Evolutionary conservation across 2,797 vertebrate species (phyloP).

Genomic region (Sebastes melanostomus): DNA sequence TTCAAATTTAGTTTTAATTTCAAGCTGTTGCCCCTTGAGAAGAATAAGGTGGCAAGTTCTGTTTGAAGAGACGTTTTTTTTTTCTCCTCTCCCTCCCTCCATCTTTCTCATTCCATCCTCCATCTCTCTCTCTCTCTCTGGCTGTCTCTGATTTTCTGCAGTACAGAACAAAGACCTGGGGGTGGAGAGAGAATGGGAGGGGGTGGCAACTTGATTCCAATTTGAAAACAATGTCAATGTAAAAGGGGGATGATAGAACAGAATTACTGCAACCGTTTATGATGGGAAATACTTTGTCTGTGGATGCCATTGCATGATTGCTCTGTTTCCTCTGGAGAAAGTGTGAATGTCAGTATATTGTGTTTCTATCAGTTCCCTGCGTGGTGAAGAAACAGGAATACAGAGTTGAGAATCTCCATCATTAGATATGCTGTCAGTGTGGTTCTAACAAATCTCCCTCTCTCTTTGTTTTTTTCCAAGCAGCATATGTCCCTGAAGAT

Average conservation of each 20-base stretch:
- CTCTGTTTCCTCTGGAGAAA: constrained; percentile 47
- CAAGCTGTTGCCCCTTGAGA: constrained; percentile 99
- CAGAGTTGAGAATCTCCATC: constrained; percentile 46
- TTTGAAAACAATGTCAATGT: constrained; percentile 87
- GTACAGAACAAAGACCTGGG: constrained; percentile 87
- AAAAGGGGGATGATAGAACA: constrained; percentile 64
- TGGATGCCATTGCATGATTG: constrained; percentile 50
- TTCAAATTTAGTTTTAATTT: constrained; percentile 99
- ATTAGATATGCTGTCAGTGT: constrained; percentile 43
- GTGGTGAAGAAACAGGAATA: constrained; percentile 49
- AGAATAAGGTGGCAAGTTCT: constrained; percentile 99
- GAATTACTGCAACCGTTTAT: constrained; percentile 69
- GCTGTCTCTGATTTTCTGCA: constrained; percentile 78
- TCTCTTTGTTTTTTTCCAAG: constrained; percentile 38
- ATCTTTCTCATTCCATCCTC: constrained; percentile 61
- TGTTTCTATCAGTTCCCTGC: constrained; percentile 54
- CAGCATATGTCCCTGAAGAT: constrained; percentile 97
- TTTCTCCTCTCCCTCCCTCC: constrained; percentile 68
- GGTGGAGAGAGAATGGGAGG: constrained; percentile 31
- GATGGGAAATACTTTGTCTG: constrained; percentile 60
- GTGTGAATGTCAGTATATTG: constrained; percentile 50
- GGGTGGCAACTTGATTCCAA: constrained; percentile 81
- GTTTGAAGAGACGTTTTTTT: constrained; percentile 95
- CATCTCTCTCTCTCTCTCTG: constrained; percentile 66
- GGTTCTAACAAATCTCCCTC: constrained; percentile 54